Base-by-base conservation (phyloP, 2,888 invertebrate species). In the Oscheius sp. region DNA sequence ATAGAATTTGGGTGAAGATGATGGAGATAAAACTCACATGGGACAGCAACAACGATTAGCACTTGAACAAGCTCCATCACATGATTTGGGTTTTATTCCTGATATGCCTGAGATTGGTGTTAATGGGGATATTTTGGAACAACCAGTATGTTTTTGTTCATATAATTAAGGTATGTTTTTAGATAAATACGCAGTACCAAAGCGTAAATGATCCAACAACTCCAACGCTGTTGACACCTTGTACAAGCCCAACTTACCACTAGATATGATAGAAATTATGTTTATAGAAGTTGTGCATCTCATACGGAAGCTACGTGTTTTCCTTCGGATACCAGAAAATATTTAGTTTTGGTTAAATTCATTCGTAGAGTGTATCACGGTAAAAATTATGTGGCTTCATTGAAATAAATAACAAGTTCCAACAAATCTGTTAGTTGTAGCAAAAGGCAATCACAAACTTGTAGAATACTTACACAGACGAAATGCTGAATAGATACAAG, bases 21-120 rank as follows among this genome's bases (percentile, higher is more conserved):
- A 64, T 17, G 38, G 26, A 5, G 8, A 36, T 12, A 22, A 63
- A 44, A 49, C 5, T 2, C 44, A 32, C 28, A 17, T 6, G n/a
- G 28, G 26, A n/a, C 30, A 22, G 12, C 28, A 47, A 1, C 62
- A 20, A 3, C 66, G 47, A 20, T 20, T 67, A 30, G 67, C 67
- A 12, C 59, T 67, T 57, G 67, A 67, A 44, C 59, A 67, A n/a
- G 57, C 45, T 17, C 62, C 62, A 8, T 24, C 62, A 6, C 9
- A 45, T 20, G 50, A 20, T 12, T 30, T 47, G 36, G 63, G 24
- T 26, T 67, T 45, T 22, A 14, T 33, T 14, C 49, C 14, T 9
- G 32, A 32, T 32, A 20, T 36, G 9, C 59, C 59, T 17, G 44
- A 41, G 2, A 44, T 41, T 17, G 54, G 54, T 17, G 44, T 44